A percentile compares a stretch with the other conserved stretches of the same genome.
Evolutionary conservation across 2,113 vertebrate species (phyloP).

Genomic region (Excalfactoria chinensis): DNA sequence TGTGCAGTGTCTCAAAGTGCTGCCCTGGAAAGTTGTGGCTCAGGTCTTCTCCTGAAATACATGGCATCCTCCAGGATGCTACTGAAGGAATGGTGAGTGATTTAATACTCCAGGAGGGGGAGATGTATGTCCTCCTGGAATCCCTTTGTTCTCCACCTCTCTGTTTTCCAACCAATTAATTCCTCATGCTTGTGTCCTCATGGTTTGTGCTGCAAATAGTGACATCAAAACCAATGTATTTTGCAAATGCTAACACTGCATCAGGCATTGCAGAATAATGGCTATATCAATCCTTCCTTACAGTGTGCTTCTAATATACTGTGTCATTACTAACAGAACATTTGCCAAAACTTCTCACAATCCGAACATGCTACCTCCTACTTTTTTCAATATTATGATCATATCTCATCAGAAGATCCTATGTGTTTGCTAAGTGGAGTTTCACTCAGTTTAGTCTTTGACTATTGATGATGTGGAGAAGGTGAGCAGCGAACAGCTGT

Average conservation of each 20-base stretch:
- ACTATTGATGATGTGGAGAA: neutral
- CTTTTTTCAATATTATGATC: neutral
- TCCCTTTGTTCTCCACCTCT: rapidly evolving
- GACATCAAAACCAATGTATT: neutral
- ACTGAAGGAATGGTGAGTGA: neutral
- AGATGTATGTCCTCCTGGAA: neutral
- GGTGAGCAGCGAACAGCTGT: neutral
- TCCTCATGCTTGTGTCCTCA: neutral
- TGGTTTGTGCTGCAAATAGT: neutral
- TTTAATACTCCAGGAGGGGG: neutral
- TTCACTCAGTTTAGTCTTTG: neutral
- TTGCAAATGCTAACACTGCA: neutral
- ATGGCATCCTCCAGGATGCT: neutral
- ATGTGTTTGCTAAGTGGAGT: neutral
- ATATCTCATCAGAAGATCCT: neutral
- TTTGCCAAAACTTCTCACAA: neutral
- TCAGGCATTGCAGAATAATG: neutral
- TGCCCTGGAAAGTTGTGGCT: neutral
- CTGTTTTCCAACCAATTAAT: neutral
- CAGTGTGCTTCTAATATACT: neutral
- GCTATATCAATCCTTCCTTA: neutral
- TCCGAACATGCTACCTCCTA: neutral
- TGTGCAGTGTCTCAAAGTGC: neutral
- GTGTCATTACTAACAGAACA: neutral
- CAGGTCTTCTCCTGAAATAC: neutral